phyloP scores from a whole-genome alignment of 2,888 invertebrate genomes.

The Idaea straminata region DNA sequence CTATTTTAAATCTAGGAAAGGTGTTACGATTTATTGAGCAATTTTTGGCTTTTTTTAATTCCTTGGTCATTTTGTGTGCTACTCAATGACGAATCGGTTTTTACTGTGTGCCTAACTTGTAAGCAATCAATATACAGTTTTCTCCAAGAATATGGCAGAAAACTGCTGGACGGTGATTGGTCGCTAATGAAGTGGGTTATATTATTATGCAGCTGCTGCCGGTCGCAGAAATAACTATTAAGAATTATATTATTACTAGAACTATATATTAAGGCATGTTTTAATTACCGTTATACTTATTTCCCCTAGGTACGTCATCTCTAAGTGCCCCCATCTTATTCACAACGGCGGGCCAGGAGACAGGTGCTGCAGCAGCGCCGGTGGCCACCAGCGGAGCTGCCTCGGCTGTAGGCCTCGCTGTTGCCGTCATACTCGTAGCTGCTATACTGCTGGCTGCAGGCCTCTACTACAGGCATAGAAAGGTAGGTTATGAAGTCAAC shows the following conservation, averaged over 20 bases:
- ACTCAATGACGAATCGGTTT: no score
- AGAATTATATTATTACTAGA: no score
- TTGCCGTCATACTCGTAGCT: constrained; percentile 82
- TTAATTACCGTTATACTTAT: not conserved
- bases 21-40: no score
- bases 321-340: constrained; percentile 87
- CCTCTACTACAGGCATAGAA: constrained; percentile 82
- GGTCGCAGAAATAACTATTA: no score
- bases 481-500: constrained; percentile 43
- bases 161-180: not conserved
- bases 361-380: constrained; percentile 83
- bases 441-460: constrained; percentile 82
- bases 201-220: not conserved
- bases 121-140: no score
- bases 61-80: no score
- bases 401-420: constrained; percentile 82
- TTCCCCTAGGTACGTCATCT: constrained; percentile 83
- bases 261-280: constrained; percentile 11
- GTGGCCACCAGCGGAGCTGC: constrained; percentile 79
- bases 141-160: no score
- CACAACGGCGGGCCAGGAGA: constrained; percentile 86
- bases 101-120: no score
- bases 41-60: no score
- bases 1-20: not conserved
- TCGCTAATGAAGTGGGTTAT: not conserved